These are phyloP conservation scores for Sinosuthora webbiana DNA, from an alignment of 2,113 vertebrate genomes.

Conservation along the genomic window DNA sequence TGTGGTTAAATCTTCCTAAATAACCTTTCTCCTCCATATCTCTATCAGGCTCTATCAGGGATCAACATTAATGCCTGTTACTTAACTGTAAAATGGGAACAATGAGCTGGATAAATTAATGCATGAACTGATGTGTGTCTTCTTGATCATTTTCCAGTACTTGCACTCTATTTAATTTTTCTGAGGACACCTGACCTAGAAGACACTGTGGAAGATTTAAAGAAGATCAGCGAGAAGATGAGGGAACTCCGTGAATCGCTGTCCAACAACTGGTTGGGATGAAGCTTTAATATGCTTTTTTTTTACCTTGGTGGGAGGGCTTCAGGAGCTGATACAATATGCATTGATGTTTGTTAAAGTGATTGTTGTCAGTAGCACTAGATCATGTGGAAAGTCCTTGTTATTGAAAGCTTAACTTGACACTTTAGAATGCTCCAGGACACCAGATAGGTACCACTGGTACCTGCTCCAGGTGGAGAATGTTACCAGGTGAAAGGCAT, in stretches of 20 bases:
- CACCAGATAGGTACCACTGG: background rate
- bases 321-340: background rate
- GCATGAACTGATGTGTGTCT: background rate
- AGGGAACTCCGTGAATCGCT: fast-evolving
- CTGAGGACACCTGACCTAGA: background rate
- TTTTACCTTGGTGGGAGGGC: background rate
- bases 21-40: background rate
- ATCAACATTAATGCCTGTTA: background rate
- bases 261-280: background rate
- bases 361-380: background rate
- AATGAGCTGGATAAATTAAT: background rate
- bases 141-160: background rate
- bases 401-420: background rate
- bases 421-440: background rate
- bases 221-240: fast-evolving
- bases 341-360: background rate
- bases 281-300: background rate
- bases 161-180: background rate
- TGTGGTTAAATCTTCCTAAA: background rate
- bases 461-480: background rate
- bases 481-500: background rate
- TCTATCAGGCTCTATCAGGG: background rate
- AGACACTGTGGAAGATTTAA: background rate
- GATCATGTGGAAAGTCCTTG: background rate
- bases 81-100: background rate